These are phyloP conservation scores for Trachops cirrhosus DNA, from an alignment of 2,797 vertebrate genomes.

Conservation along the genomic window DNA sequence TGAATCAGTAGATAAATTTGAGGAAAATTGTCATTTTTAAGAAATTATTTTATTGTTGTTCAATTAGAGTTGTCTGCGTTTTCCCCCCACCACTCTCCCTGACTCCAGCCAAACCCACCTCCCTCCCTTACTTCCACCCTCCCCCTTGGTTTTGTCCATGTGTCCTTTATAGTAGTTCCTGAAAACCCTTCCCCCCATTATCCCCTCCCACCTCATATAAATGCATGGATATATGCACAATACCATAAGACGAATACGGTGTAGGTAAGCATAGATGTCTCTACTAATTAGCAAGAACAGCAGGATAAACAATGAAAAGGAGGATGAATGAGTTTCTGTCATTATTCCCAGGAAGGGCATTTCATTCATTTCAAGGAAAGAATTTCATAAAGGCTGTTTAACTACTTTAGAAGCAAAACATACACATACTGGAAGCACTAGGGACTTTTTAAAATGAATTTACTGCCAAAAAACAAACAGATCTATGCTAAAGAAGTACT, in stretches of 20 bases:
- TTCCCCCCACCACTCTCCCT: too few relatives aligned
- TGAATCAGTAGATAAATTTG: background rate
- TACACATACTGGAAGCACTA: background rate
- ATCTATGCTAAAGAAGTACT: background rate
- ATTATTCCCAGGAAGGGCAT: background rate
- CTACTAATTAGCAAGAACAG: background rate
- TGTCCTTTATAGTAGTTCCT: too few relatives aligned
- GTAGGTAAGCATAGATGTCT: background rate
- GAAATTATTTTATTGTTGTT: too few relatives aligned
- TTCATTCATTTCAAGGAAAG: background rate
- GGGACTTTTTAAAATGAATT: slow-evolving; percentile 27
- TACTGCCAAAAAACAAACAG: background rate
- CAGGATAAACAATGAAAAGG: background rate
- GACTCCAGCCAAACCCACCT: too few relatives aligned
- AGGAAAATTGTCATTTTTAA: background rate
- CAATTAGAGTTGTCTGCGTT: too few relatives aligned
- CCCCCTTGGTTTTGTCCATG: too few relatives aligned
- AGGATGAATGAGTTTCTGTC: background rate
- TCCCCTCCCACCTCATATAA: background rate
- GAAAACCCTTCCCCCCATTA: too few relatives aligned
- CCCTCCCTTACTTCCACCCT: too few relatives aligned
- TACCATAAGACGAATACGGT: background rate
- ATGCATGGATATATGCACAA: background rate
- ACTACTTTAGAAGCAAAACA: slow-evolving; percentile 13
- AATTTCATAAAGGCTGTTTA: background rate